Percentiles rank a stretch among this genome's conserved stretches.
Conservation (phyloP, 2,113 vertebrate species). For the Thalassarche chlororhynchos region DNA sequence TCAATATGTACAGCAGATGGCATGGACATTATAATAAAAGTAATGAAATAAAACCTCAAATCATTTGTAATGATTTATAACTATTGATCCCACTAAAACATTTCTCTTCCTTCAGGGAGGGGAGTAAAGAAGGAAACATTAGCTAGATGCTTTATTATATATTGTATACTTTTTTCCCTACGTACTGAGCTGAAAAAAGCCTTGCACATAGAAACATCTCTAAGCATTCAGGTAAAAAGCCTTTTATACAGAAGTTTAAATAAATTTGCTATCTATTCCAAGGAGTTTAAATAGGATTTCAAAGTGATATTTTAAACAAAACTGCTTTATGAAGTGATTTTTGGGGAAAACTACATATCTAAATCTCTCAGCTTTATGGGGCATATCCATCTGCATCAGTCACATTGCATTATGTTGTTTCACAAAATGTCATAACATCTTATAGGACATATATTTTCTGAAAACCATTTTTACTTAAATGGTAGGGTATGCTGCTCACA, state of each 20-base stretch:
- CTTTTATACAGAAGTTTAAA: conserved; percentile 21
- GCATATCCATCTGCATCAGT: conserved; percentile 45
- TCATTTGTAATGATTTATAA: conserved; percentile 13
- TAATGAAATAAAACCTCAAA: conserved; percentile 50
- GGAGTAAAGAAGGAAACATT: background rate
- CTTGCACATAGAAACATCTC: background rate
- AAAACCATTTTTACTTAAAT: conserved; percentile 27
- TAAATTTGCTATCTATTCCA: conserved; percentile 19
- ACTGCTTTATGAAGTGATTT: background rate
- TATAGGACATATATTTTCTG: conserved; percentile 14
- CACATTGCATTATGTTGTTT: conserved; percentile 42
- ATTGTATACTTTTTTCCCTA: background rate
- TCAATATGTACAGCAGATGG: conserved; percentile 50
- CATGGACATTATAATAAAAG: conserved; percentile 29
- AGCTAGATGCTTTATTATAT: background rate
- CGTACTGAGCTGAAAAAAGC: background rate
- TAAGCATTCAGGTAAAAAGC: background rate
- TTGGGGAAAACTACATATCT: background rate
- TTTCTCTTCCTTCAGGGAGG: conserved; percentile 15
- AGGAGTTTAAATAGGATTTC: conserved; percentile 9
- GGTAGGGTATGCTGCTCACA: background rate
- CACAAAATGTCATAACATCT: conserved; percentile 44
- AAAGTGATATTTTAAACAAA: conserved; percentile 33
- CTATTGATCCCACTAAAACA: conserved; percentile 46
- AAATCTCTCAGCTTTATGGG: conserved; percentile 29